Conservation (phyloP, 2,888 invertebrate species). For the Idaea aversata region DNA sequence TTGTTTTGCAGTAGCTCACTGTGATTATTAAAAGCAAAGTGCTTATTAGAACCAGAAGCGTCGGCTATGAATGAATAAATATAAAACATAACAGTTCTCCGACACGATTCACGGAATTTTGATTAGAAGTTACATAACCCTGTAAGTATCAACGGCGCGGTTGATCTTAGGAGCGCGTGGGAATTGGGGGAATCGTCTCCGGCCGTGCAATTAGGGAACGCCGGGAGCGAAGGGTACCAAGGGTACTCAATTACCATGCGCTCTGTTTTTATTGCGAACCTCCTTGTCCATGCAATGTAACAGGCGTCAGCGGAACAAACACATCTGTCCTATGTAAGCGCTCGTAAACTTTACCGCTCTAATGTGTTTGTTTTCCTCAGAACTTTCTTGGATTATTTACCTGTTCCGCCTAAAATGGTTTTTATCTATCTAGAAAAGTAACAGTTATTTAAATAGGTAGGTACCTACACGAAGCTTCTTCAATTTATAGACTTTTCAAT, state of each 20-base stretch:
- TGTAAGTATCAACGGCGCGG: slow-evolving; percentile 37
- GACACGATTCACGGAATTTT: slow-evolving; percentile 54
- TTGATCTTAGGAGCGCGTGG: slow-evolving; percentile 51
- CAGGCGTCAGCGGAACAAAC: slow-evolving; percentile 34
- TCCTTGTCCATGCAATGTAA: slow-evolving; percentile 54
- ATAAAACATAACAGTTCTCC: slow-evolving; percentile 15
- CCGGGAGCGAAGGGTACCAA: slow-evolving; percentile 65
- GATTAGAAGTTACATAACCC: slow-evolving; percentile 58
- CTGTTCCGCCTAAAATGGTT: background rate
- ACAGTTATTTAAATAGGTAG: background rate
- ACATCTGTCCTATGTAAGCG: slow-evolving; percentile 17
- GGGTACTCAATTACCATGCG: slow-evolving; percentile 65
- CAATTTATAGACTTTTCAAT: background rate
- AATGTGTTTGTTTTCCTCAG: slow-evolving; percentile 17
- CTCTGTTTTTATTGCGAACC: slow-evolving; percentile 67
- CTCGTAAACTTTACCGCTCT: slow-evolving; percentile 24
- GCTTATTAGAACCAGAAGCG: slow-evolving; percentile 9
- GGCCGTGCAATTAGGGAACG: slow-evolving; percentile 69
- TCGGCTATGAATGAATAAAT: slow-evolving; percentile 8
- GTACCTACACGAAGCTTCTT: background rate
- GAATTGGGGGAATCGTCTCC: slow-evolving; percentile 62
- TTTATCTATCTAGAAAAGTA: background rate
- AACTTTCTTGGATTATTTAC: slow-evolving; percentile 6
- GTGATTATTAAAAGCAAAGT: slow-evolving; percentile 10
- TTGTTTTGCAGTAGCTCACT: background rate